phyloP scores from a whole-genome alignment of 2,888 invertebrate genomes.

The Mycalesis mineus region DNA sequence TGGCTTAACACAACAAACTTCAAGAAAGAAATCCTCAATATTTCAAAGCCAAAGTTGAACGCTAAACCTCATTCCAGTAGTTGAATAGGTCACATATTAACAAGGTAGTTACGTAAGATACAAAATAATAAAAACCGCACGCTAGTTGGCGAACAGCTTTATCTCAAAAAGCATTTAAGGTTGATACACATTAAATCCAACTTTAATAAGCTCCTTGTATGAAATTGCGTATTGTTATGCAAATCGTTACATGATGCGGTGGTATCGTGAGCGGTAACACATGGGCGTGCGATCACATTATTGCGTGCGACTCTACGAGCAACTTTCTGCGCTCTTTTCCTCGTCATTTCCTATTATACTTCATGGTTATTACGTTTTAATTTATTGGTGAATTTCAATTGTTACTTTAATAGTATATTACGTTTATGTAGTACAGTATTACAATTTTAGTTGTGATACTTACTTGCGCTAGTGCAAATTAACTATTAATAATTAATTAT shows the following conservation, averaged over 20 bases:
- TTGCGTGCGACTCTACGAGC: constrained; percentile 21
- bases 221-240: constrained; percentile 23
- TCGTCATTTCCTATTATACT: background rate
- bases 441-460: too few relatives aligned
- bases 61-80: too few relatives aligned
- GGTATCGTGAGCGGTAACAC: constrained; percentile 18
- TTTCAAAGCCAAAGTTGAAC: too few relatives aligned
- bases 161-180: background rate
- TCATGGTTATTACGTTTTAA: background rate
- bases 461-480: too few relatives aligned
- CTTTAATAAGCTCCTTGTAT: constrained; percentile 18
- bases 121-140: background rate
- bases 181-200: constrained; percentile 3
- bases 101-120: background rate
- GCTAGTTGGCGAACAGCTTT: background rate
- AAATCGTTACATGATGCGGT: constrained; percentile 14
- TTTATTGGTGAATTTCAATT: background rate
- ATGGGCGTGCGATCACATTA: constrained; percentile 16
- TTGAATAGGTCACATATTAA: too few relatives aligned
- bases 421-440: too few relatives aligned
- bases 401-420: too few relatives aligned
- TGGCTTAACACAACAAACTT: too few relatives aligned
- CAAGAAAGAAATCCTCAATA: too few relatives aligned
- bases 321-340: constrained; percentile 14
- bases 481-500: too few relatives aligned